Percentiles rank a stretch among this genome's conserved stretches.
Evolutionary conservation across 1,140 invertebrate species (phyloP).

Genomic region (Cydia pomonella): DNA sequence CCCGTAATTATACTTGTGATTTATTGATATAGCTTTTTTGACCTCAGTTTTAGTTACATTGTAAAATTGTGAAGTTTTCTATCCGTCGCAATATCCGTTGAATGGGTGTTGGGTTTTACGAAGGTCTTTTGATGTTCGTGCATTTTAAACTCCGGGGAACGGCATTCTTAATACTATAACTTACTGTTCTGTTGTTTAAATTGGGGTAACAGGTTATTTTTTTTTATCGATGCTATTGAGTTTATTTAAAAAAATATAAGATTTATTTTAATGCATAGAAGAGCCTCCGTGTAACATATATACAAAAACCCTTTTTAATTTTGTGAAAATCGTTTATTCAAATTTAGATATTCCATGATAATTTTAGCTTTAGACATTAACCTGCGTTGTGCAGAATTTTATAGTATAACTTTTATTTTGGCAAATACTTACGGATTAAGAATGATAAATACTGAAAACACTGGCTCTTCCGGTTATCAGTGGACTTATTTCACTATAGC

Average conservation of each 20-base stretch:
- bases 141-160: background rate
- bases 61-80: conserved; percentile 15
- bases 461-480: background rate
- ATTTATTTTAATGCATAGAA: no score
- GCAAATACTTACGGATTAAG: background rate
- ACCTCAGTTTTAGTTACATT: conserved; percentile 15
- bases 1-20: conserved; percentile 45
- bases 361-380: background rate
- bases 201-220: no score
- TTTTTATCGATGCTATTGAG: no score
- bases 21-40: conserved; percentile 25
- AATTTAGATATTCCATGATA: background rate
- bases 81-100: conserved; percentile 22
- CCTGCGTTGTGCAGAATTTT: background rate
- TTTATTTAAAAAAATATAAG: no score
- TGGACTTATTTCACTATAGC: background rate
- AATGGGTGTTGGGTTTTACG: conserved; percentile 1
- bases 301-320: background rate
- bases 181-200: no score
- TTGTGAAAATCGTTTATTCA: background rate
- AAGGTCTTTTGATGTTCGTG: background rate
- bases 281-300: no score
- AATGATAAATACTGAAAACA: background rate
- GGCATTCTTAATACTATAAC: no score
- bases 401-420: background rate